Base-by-base conservation (phyloP, 2,888 invertebrate genomes). In the Macroteleia sp. region DNA sequence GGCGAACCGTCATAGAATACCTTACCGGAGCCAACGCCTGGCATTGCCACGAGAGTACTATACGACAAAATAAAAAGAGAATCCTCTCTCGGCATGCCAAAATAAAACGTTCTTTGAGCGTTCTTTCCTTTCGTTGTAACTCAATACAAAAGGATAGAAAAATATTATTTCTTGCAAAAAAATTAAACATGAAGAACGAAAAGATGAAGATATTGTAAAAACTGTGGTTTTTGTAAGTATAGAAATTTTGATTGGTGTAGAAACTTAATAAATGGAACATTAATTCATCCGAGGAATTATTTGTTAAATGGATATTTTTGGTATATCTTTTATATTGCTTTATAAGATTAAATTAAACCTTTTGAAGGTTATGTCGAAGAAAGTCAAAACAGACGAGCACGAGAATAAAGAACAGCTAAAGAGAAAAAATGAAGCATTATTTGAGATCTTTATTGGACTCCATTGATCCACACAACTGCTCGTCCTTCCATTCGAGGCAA, bases 1-100 rank as follows among this genome's bases (percentile, higher is more conserved):
- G 86, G 81, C 84, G 85, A 82, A 87, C 85, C 87, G 81, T 87
- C 87, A 84, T 86, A 86, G 87, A 87, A 87, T 87, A 87, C 87
- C 86, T 87, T 85, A 82, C 80, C 82, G 81, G 79, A 82, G 80
- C 82, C 80, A 80, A 77, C 79, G 82, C 83, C 56, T 84, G 83
- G 81, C 85, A 83, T 81, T 80, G 82, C 81, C 78, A 70, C 77
- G 75, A 80, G 80, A 81, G 81, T 34, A 56, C 61, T 62, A 61
- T 50, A 69, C 42, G 54, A 73, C 56, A 25, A 73, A 77, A 74
- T 59, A 74, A 75, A 70, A 78, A 64, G 50, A 17, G 52, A 74
- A 85, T 85, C 77, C 78, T 77, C 81, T 61, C 67, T 46, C 70
- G 80, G 81, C 81, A 81, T 84, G 83, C 85, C 84, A 83, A 86